A percentile compares a stretch with the other conserved stretches of the same genome.
phyloP scores from a whole-genome alignment of 1,140 invertebrate species.

The Drosophila pseudoananassae region DNA sequence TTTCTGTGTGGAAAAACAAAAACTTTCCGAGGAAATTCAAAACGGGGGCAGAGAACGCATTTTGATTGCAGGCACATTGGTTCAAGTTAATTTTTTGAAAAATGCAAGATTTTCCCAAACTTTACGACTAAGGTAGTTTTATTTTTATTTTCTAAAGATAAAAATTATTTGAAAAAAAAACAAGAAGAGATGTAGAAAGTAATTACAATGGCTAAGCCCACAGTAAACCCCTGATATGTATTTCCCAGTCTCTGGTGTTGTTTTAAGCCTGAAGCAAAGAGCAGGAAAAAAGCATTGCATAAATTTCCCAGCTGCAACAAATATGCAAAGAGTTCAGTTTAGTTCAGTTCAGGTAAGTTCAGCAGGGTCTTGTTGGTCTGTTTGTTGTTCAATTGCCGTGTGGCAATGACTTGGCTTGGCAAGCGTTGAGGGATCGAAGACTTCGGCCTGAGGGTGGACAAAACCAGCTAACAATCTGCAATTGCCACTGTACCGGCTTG shows the following conservation, averaged over 20 bases:
- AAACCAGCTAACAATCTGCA: conserved; percentile 9
- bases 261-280: conserved; percentile 45
- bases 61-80: conserved; percentile 70
- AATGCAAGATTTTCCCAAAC: background rate
- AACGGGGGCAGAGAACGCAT: conserved; percentile 56
- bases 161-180: background rate
- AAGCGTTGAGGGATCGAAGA: conserved; percentile 9
- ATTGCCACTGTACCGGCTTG: conserved; percentile 11
- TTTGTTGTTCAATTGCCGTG: conserved; percentile 59
- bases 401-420: conserved; percentile 4
- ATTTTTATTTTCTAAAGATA: background rate
- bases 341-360: conserved; percentile 35
- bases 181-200: background rate
- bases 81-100: background rate
- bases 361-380: conserved; percentile 31
- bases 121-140: background rate
- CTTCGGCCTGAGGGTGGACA: conserved; percentile 12
- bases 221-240: background rate
- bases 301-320: conserved; percentile 73
- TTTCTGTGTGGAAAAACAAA: conserved; percentile 54
- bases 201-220: background rate
- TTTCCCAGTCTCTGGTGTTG: conserved; percentile 52
- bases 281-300: conserved; percentile 69
- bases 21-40: conserved; percentile 37
- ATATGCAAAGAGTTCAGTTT: conserved; percentile 68